Evolutionary conservation across 2,888 invertebrate genomes (phyloP).

Genomic region (Periphyllus acericola): DNA sequence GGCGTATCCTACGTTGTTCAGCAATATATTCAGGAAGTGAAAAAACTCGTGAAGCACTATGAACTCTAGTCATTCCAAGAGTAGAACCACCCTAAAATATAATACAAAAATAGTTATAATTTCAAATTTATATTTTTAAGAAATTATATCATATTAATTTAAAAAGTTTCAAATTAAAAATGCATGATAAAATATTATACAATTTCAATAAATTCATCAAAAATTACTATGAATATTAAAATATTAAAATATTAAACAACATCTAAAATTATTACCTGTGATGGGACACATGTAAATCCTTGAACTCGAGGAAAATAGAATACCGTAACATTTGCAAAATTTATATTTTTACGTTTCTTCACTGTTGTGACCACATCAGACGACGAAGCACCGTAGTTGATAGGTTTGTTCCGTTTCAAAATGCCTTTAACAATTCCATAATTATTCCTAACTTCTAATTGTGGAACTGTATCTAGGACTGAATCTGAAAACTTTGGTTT

Average conservation of each 20-base stretch:
- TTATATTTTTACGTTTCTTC: conserved; percentile 82
- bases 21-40: conserved; percentile 87
- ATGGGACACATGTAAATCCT: conserved; percentile 91
- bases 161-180: neutral
- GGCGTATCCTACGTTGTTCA: conserved; percentile 87
- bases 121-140: neutral
- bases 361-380: conserved; percentile 63
- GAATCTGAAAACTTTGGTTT: conserved; percentile 49
- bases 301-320: conserved; percentile 94
- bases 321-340: conserved; percentile 91
- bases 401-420: conserved; percentile 73
- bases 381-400: conserved; percentile 63
- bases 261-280: conserved; percentile 68
- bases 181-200: neutral
- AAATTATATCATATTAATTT: neutral
- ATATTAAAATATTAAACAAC: neutral
- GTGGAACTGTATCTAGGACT: neutral
- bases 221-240: neutral
- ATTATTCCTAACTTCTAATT: conserved; percentile 22
- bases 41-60: conserved; percentile 79
- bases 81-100: conserved; percentile 82
- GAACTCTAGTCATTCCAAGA: conserved; percentile 81
- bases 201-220: too few relatives aligned
- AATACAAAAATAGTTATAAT: neutral
- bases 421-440: conserved; percentile 71